Evolutionary conservation across 2,888 invertebrate genomes (phyloP).

Genomic region (Amphipoea lucens): DNA sequence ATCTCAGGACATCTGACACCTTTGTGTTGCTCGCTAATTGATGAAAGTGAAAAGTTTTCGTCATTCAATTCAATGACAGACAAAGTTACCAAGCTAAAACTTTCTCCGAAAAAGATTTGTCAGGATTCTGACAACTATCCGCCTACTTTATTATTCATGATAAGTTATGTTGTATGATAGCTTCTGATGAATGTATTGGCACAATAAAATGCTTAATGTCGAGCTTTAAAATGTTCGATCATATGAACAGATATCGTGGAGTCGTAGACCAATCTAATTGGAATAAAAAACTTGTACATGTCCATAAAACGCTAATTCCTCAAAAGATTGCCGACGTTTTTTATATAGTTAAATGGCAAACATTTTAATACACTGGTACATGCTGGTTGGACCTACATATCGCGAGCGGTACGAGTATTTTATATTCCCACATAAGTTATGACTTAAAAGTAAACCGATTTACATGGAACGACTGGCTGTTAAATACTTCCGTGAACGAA

Average conservation of each 20-base stretch:
- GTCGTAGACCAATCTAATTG: conserved; percentile 7
- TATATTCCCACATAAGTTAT: conserved; percentile 68
- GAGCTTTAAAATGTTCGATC: conserved; percentile 21
- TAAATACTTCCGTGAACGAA: conserved; percentile 86
- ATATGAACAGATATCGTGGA: conserved; percentile 13
- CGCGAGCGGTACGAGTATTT: conserved; percentile 42
- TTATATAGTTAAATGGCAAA: conserved; percentile 44
- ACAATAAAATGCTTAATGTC: not conserved
- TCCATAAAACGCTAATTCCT: conserved; percentile 52
- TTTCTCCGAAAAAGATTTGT: conserved; percentile 65
- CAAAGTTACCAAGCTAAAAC: conserved; percentile 54
- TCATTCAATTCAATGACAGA: conserved; percentile 60
- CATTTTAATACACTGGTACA: conserved; percentile 21
- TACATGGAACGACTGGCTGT: conserved; percentile 74
- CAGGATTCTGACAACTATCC: conserved; percentile 47
- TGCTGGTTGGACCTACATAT: conserved; percentile 19
- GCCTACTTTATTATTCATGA: conserved; percentile 40
- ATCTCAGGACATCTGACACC: conserved; percentile 57
- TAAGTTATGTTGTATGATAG: conserved; percentile 18
- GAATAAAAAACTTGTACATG: conserved; percentile 52
- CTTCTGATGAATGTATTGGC: conserved; percentile 4
- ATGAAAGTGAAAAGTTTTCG: conserved; percentile 68
- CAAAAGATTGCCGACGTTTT: conserved; percentile 49
- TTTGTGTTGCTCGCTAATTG: conserved; percentile 61
- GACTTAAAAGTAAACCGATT: conserved; percentile 74